Percentiles rank a stretch among this genome's conserved stretches.
phyloP scores from a whole-genome alignment of 2,797 vertebrate genomes.

The Chaunax sp. region DNA sequence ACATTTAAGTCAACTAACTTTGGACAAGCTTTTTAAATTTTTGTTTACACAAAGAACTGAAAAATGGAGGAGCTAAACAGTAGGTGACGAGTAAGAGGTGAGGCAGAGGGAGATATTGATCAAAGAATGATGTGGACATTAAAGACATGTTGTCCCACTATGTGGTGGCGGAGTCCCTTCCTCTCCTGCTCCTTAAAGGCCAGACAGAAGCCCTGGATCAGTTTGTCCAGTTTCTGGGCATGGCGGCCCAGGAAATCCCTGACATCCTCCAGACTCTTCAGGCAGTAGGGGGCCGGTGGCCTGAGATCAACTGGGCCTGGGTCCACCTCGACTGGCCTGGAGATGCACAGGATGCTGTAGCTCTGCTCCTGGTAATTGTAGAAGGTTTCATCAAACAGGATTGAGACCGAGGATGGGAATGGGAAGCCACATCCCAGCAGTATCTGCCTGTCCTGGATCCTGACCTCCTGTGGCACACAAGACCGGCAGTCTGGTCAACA shows the following conservation, averaged over 20 bases:
- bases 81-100: not conserved
- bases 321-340: constrained; percentile 81
- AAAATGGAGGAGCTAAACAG: too few species aligned
- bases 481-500: not conserved
- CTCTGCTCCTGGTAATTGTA: constrained; percentile 97
- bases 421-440: constrained; percentile 88
- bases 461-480: constrained; percentile 82
- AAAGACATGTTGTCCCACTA: constrained; percentile 77
- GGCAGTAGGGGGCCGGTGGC: constrained; percentile 80
- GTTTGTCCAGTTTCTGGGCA: constrained; percentile 90
- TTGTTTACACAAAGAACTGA: too few species aligned
- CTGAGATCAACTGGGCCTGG: constrained; percentile 71
- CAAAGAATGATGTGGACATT: not conserved
- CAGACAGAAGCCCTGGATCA: constrained; percentile 87
- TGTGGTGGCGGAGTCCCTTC: constrained; percentile 93
- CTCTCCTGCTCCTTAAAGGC: constrained; percentile 91
- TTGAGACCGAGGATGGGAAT: constrained; percentile 81
- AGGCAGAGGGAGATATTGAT: not conserved
- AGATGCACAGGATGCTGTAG: constrained; percentile 93
- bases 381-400: constrained; percentile 98
- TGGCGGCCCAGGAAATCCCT: constrained; percentile 92
- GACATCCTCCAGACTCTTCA: constrained; percentile 92
- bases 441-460: constrained; percentile 90
- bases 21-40: too few species aligned
- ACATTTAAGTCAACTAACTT: too few species aligned